Evolutionary conservation across 2,797 vertebrate genomes (phyloP).

Genomic region (Chelidonichthys spinosus): DNA sequence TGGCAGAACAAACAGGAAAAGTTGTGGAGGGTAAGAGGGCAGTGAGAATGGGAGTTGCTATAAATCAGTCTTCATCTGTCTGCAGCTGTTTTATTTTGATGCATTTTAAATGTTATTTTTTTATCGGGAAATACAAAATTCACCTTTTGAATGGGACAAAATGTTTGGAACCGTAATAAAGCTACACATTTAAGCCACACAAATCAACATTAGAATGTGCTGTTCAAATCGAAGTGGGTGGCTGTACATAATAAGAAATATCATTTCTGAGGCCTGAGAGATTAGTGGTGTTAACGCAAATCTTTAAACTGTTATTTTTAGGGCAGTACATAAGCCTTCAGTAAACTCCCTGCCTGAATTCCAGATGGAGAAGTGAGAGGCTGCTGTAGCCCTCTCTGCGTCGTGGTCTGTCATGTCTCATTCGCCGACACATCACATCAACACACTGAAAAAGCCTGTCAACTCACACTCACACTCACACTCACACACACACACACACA

Average conservation of each 20-base stretch:
- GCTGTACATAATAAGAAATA: not conserved
- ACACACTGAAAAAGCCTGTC: slow-evolving; percentile 48
- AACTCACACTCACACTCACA: slow-evolving; percentile 33
- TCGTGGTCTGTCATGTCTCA: slow-evolving; percentile 60
- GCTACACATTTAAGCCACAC: not conserved
- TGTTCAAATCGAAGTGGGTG: not conserved
- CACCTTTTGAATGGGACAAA: not conserved
- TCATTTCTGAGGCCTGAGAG: not conserved
- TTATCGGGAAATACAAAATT: not conserved
- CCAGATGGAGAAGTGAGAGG: slow-evolving; percentile 40
- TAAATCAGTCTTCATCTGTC: not conserved
- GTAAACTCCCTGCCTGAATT: slow-evolving; percentile 31
- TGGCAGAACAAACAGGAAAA: slow-evolving; percentile 92
- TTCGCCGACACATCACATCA: slow-evolving; percentile 53
- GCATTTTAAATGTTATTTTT: not conserved
- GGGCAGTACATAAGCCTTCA: slow-evolving; percentile 15
- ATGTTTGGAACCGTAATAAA: not conserved
- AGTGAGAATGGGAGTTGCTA: not conserved
- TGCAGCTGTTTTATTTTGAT: not conserved
- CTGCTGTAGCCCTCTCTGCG: slow-evolving; percentile 47
- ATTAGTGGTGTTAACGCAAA: slow-evolving; percentile 24
- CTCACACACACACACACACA: too few relatives aligned
- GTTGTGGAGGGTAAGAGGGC: slow-evolving; percentile 91
- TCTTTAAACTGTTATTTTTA: slow-evolving; percentile 29
- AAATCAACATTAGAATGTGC: not conserved